Conservation (phyloP, 64 coral and sea anemone genomes). For the Catalaphyllia jardinei region DNA sequence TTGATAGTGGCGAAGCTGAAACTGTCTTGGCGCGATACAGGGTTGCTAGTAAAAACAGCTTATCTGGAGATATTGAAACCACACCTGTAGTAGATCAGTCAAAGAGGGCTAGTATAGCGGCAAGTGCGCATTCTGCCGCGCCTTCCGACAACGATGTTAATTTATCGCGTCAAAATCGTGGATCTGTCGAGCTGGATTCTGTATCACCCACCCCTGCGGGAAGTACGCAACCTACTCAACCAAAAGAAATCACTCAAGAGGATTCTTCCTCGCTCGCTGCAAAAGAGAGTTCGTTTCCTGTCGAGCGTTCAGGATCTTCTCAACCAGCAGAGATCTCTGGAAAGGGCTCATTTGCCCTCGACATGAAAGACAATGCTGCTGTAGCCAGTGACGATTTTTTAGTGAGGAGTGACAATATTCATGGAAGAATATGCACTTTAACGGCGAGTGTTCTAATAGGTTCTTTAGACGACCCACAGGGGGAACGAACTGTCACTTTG, state of each 20-base stretch:
- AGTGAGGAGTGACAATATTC: neutral
- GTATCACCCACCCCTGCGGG: neutral
- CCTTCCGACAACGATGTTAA: neutral
- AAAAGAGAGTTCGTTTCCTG: neutral
- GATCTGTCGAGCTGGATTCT: neutral
- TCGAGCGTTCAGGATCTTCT: neutral
- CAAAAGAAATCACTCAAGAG: neutral
- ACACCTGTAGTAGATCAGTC: neutral
- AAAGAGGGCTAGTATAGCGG: neutral
- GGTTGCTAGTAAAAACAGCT: neutral
- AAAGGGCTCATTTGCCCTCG: neutral
- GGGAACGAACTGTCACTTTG: conserved; percentile 2
- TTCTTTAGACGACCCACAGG: neutral
- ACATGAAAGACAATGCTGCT: neutral
- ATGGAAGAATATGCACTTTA: conserved; percentile 13
- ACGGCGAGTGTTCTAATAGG: conserved; percentile 12
- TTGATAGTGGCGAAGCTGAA: neutral
- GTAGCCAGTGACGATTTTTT: neutral
- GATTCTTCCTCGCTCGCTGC: neutral
- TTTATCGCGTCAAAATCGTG: neutral
- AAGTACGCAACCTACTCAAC: neutral
- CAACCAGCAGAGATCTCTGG: neutral
- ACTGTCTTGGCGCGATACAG: neutral
- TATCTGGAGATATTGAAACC: neutral
- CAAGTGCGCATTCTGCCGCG: neutral